Evolutionary conservation across 1,140 invertebrate species (phyloP), one percentile per base, ranked within the genome.

Genomic region (Drosophila asahinai): DNA sequence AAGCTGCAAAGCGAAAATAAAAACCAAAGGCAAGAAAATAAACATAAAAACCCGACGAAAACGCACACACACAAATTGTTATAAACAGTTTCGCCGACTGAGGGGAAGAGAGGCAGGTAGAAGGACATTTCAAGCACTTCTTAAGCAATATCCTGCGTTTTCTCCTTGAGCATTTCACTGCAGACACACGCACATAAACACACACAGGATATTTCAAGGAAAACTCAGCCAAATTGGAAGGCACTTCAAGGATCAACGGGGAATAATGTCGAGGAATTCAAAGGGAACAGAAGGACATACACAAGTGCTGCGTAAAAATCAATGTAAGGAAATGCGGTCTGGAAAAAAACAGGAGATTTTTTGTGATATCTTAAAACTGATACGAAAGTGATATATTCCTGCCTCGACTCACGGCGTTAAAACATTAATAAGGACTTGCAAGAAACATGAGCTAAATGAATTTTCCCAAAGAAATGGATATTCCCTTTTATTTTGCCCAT

Each of bases 1-100:
- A 77, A 71, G 78, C 71, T 71, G 63, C 62, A 45, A 57, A 36
- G 60, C 77, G 62, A 77, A 63, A 81, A 84, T 67, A 84, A 64
- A 83, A 83, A 68, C 68, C 70, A 80, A 74, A 80, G 70, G 70
- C 77, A 63, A 17, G 38, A 77, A 77, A 81, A 81, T 73, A 81
- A 77, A 81, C 52, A 71, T 70, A 81, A 84, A 81, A 81, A 77
- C 55, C 33, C 33, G 14, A 38, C 60, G 52, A 58, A 51, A 63
- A 80, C 64, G 27, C 42, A 71, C 59, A 55, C 59, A 55, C 52
- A 48, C 42, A 33, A 68, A 65, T 68, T 60, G 43, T 59, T 45
- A 42, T 30, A 55, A 65, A 42, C 47, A 45, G 27, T 22, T 17
- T 19, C 8, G 11, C 54, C 27, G 25, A 7, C 22, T 14, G 51